Evolutionary conservation across 2,888 invertebrate species (phyloP).

Genomic region (Argyresthia goedartella): DNA sequence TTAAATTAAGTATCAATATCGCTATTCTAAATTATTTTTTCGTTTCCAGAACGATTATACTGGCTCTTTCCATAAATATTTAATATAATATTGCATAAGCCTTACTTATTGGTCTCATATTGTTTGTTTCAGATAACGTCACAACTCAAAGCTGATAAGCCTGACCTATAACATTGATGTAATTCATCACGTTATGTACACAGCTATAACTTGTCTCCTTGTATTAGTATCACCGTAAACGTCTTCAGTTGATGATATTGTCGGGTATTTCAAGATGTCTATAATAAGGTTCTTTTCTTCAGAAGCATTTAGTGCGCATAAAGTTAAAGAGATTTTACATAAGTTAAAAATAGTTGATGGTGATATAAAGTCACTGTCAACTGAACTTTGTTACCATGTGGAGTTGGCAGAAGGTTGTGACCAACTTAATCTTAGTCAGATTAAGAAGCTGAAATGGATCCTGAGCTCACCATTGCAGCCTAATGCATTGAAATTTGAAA

Average conservation of each 20-base stretch:
- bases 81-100: slow-evolving; percentile 45
- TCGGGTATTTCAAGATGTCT: slow-evolving; percentile 45
- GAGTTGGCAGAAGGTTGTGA: slow-evolving; percentile 66
- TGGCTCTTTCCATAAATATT: too few species aligned
- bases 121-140: slow-evolving; percentile 44
- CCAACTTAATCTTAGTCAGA: slow-evolving; percentile 70
- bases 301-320: slow-evolving; percentile 73
- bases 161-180: slow-evolving; percentile 64
- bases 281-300: slow-evolving; percentile 73
- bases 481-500: slow-evolving; percentile 66
- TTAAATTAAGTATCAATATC: too few species aligned
- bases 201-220: slow-evolving; percentile 14
- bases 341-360: slow-evolving; percentile 61
- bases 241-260: neutral
- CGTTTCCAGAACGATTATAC: too few species aligned
- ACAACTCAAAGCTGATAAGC: slow-evolving; percentile 26
- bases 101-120: slow-evolving; percentile 25
- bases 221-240: neutral
- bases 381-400: slow-evolving; percentile 87
- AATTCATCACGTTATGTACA: slow-evolving; percentile 24
- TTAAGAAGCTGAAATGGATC: slow-evolving; percentile 81
- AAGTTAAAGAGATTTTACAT: slow-evolving; percentile 67
- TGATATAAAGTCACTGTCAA: slow-evolving; percentile 67
- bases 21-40: too few species aligned
- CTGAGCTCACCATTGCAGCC: slow-evolving; percentile 78